phyloP scores from a whole-genome alignment of 2,113 vertebrate species.

The Crotophaga sulcirostris region DNA sequence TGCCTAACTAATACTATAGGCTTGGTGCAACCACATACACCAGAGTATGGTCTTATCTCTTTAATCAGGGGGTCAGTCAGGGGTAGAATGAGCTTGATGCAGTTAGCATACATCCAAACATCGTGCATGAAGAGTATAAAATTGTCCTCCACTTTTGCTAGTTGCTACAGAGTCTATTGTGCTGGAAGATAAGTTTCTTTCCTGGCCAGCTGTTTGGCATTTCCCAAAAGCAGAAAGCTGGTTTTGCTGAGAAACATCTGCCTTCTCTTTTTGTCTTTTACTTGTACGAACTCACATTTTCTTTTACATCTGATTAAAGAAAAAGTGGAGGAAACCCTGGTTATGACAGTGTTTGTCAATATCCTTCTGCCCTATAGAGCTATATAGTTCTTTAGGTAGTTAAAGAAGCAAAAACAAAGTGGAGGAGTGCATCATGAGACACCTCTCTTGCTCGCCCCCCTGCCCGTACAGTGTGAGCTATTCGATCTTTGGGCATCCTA shows the following conservation, averaged over 20 bases:
- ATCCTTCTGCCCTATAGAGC: neutral
- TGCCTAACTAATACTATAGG: neutral
- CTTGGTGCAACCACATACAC: neutral
- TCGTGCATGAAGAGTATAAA: neutral
- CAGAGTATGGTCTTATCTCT: neutral
- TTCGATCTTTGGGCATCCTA: neutral
- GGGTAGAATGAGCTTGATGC: neutral
- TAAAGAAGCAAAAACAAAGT: neutral
- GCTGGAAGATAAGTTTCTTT: neutral
- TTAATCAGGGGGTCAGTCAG: too few relatives aligned
- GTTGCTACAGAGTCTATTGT: neutral
- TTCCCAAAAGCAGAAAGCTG: neutral
- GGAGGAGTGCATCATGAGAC: neutral
- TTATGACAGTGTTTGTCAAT: neutral
- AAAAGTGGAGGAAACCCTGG: neutral
- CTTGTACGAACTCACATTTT: neutral
- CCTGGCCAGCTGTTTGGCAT: neutral
- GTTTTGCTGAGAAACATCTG: neutral
- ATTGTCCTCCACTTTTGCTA: neutral
- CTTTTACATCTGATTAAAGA: neutral
- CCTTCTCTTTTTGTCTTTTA: neutral
- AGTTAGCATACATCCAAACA: neutral
- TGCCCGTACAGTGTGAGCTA: fast-evolving
- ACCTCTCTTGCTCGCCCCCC: neutral
- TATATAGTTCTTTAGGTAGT: neutral